Conservation (phyloP, 2,113 vertebrate genomes). For the Cisticola juncidis region DNA sequence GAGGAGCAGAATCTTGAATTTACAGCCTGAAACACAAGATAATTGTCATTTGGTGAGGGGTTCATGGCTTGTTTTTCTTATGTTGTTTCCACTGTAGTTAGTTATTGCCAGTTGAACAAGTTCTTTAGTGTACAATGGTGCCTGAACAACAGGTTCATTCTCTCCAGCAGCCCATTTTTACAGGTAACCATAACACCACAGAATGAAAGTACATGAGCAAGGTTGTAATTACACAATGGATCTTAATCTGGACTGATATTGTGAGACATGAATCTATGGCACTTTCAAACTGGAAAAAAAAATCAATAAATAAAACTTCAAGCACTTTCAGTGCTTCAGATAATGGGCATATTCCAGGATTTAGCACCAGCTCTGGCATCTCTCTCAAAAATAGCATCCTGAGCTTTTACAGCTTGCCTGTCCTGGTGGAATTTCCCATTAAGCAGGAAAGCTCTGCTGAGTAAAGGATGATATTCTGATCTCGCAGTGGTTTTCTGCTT, state of each 20-base stretch:
- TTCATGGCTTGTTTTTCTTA: not conserved
- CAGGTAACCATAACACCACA: not conserved
- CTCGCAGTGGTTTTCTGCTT: not conserved
- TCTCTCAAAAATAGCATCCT: not conserved
- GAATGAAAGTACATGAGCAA: not conserved
- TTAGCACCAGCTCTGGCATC: not conserved
- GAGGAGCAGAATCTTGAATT: not conserved
- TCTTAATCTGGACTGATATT: slow-evolving; percentile 15
- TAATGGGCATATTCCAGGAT: slow-evolving; percentile 14
- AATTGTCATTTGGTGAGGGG: not conserved
- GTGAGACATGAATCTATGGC: slow-evolving; percentile 22
- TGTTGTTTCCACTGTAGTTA: not conserved
- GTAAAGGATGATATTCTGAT: not conserved
- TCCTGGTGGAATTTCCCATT: not conserved
- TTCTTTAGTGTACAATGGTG: not conserved
- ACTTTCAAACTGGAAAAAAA: slow-evolving; percentile 35
- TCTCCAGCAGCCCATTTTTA: not conserved
- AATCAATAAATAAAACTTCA: slow-evolving; percentile 53
- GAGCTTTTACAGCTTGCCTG: not conserved
- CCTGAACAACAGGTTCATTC: not conserved
- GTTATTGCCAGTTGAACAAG: not conserved
- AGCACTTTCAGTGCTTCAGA: not conserved
- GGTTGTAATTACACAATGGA: slow-evolving; percentile 19
- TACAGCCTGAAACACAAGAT: not conserved
- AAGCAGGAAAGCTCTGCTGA: not conserved